phyloP scores from a whole-genome alignment of 2,797 vertebrate species.

The Protosalanx chinensis region DNA sequence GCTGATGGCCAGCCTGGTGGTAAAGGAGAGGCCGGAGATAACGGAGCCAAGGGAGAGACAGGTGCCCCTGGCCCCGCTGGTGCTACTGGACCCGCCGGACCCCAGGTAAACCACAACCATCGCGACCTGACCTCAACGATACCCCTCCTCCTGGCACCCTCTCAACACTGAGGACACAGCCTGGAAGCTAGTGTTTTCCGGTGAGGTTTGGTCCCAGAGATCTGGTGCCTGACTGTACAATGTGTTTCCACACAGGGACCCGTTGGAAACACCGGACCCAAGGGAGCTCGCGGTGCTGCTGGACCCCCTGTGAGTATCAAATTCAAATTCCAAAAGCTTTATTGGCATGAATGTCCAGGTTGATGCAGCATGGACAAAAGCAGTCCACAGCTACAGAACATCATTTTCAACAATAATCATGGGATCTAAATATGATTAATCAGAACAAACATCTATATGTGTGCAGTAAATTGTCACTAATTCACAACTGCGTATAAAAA shows the following conservation, averaged over 20 bases:
- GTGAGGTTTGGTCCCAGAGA: neutral
- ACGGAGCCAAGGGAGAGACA: conserved; percentile 90
- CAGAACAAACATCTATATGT: too few relatives aligned
- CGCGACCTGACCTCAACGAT: neutral
- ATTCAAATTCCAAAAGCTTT: too few relatives aligned
- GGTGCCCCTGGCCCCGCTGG: conserved; percentile 87
- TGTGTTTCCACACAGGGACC: conserved; percentile 76
- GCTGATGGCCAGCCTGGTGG: conserved; percentile 91
- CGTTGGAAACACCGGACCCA: conserved; percentile 88
- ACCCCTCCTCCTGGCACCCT: neutral
- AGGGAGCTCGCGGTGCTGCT: conserved; percentile 88
- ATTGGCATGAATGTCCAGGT: too few relatives aligned
- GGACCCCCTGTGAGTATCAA: conserved; percentile 87
- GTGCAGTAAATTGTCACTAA: too few relatives aligned
- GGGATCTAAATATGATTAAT: too few relatives aligned
- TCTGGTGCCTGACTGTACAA: conserved; percentile 13
- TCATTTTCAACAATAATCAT: too few relatives aligned
- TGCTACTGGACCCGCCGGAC: conserved; percentile 88
- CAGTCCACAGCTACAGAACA: neutral
- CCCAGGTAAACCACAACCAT: conserved; percentile 71
- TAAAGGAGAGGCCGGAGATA: conserved; percentile 94
- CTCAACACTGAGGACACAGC: neutral
- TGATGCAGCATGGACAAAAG: too few relatives aligned
- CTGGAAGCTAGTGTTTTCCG: neutral
- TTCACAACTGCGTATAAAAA: too few relatives aligned